Conservation (phyloP, 2,797 vertebrate species). For the Yasuhikotakia modesta region DNA sequence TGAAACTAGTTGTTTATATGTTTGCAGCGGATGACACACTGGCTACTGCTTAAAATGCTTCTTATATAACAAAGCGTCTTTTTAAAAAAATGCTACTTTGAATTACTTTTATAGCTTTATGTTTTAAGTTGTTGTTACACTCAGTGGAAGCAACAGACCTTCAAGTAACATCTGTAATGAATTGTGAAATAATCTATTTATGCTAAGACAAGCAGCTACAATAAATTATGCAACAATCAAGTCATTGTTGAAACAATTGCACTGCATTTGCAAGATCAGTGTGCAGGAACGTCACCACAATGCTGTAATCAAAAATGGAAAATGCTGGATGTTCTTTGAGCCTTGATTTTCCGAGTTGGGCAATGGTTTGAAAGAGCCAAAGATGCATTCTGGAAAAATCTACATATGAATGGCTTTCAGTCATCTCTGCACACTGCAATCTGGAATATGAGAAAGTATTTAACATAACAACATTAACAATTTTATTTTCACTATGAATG, state of each 20-base stretch:
- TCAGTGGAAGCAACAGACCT: neutral
- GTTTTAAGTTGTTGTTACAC: neutral
- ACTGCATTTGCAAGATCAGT: neutral
- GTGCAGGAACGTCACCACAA: neutral
- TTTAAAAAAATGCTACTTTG: neutral
- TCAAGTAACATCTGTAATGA: neutral
- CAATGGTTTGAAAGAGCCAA: neutral
- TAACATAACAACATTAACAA: too few species aligned
- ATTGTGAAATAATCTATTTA: neutral
- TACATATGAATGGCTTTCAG: too few species aligned
- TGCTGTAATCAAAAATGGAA: neutral
- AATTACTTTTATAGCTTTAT: neutral
- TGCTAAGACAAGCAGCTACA: neutral
- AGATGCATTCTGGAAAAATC: neutral
- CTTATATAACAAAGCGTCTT: constrained; percentile 33
- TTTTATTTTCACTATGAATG: too few species aligned
- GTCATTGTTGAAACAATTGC: neutral
- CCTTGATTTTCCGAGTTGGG: neutral
- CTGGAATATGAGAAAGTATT: too few species aligned
- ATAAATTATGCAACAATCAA: neutral
- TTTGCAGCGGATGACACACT: constrained; percentile 58
- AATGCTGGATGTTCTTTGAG: neutral
- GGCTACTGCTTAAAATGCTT: constrained; percentile 36
- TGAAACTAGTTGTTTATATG: constrained; percentile 59
- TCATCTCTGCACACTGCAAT: too few species aligned